Percentiles rank a stretch among this genome's conserved stretches.
Evolutionary conservation across 2,797 vertebrate genomes (phyloP).

Genomic region (Onychomys leucogaster): DNA sequence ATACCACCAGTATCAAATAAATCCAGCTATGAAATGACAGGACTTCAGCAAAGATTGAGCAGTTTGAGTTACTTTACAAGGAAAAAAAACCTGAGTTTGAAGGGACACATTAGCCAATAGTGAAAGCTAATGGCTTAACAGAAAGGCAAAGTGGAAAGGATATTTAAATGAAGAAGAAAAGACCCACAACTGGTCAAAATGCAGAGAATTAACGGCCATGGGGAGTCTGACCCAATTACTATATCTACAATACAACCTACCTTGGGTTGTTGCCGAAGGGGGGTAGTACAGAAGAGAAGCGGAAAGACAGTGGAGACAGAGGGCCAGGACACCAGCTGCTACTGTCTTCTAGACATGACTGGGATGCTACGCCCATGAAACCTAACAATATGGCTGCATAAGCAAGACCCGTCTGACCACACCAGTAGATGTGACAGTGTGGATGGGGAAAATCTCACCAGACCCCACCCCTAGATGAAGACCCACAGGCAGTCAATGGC

Average conservation of each 20-base stretch:
- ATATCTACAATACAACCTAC: background rate
- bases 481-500: background rate
- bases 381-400: background rate
- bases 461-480: background rate
- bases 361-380: background rate
- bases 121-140: background rate
- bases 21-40: background rate
- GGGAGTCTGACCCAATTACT: background rate
- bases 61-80: background rate
- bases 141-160: background rate
- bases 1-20: background rate
- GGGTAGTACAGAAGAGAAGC: too few species aligned
- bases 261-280: too few species aligned
- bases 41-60: background rate
- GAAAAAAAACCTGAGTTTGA: background rate
- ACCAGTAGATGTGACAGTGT: background rate
- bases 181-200: background rate
- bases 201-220: background rate
- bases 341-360: background rate
- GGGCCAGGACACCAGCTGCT: background rate
- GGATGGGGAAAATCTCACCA: background rate
- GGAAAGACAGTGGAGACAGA: background rate
- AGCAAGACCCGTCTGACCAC: background rate
- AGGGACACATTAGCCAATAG: background rate
- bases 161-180: conserved; percentile 9